These are phyloP conservation scores for Anniella stebbinsi DNA, from an alignment of 2,797 vertebrate genomes.

Conservation along the genomic window DNA sequence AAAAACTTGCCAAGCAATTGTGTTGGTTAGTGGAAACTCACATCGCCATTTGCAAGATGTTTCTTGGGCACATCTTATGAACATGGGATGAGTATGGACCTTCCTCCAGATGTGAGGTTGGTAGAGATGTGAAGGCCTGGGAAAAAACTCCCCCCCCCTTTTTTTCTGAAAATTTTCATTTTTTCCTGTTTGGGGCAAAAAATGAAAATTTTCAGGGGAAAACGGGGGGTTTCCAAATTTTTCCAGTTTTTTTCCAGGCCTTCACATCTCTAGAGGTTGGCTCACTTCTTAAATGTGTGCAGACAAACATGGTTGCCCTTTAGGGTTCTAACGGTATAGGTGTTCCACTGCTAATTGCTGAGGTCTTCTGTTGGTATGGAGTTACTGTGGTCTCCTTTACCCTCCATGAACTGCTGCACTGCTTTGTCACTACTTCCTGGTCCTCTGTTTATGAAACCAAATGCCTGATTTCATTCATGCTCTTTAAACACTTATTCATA, in stretches of 20 bases:
- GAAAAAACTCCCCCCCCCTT: too few species aligned
- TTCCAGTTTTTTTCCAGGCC: too few species aligned
- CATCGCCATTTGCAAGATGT: background rate
- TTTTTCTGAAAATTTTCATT: too few species aligned
- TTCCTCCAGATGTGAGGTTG: background rate
- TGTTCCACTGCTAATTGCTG: background rate
- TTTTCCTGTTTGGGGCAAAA: too few species aligned
- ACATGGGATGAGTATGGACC: too few species aligned
- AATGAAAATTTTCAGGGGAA: too few species aligned
- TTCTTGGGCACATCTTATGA: background rate
- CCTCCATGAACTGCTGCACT: background rate
- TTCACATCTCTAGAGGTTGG: too few species aligned
- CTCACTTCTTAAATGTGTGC: background rate
- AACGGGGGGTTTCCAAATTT: too few species aligned
- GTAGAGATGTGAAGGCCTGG: too few species aligned
- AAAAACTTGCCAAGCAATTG: background rate
- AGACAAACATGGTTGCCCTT: background rate
- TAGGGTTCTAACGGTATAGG: background rate
- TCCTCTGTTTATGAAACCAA: background rate
- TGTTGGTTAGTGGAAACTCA: background rate
- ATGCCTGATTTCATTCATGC: background rate
- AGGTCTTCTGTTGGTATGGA: background rate
- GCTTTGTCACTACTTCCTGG: background rate
- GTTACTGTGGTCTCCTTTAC: background rate
- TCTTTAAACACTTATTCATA: background rate